Percentiles rank a stretch among this genome's conserved stretches.
phyloP scores from a whole-genome alignment of 2,797 vertebrate genomes.

The Merluccius polli region DNA sequence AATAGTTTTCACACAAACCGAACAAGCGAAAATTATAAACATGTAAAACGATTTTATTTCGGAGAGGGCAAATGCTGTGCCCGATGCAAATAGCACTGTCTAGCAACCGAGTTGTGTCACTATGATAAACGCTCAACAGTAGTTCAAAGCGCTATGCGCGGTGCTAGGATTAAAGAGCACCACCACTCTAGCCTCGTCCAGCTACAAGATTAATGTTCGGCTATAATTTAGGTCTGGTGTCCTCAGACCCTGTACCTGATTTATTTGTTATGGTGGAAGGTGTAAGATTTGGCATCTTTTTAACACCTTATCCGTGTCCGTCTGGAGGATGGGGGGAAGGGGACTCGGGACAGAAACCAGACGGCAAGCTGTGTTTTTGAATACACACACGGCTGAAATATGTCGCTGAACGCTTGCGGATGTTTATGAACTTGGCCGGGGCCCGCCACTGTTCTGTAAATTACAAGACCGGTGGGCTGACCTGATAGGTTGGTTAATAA shows the following conservation, averaged over 20 bases:
- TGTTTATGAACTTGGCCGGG: slow-evolving; percentile 27
- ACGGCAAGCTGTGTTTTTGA: slow-evolving; percentile 22
- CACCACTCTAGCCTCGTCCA: slow-evolving; percentile 43
- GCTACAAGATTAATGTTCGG: slow-evolving; percentile 60
- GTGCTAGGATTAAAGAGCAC: slow-evolving; percentile 47
- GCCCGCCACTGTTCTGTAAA: slow-evolving; percentile 29
- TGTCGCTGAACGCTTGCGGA: slow-evolving; percentile 25
- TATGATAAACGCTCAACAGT: background rate
- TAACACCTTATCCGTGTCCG: slow-evolving; percentile 32
- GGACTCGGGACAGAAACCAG: slow-evolving; percentile 51
- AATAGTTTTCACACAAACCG: too few relatives aligned
- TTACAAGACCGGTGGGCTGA: slow-evolving; percentile 12
- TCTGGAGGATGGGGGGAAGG: slow-evolving; percentile 22
- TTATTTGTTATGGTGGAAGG: slow-evolving; percentile 45
- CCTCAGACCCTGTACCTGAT: slow-evolving; percentile 45
- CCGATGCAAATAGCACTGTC: background rate
- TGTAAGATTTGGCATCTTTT: slow-evolving; percentile 40
- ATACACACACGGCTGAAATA: slow-evolving; percentile 33
- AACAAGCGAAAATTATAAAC: background rate
- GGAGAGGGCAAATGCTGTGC: background rate
- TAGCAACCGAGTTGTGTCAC: background rate
- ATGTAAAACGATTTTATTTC: background rate
- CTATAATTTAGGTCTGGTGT: slow-evolving; percentile 51
- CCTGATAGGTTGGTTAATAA: slow-evolving; percentile 5
- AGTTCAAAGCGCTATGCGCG: background rate